Percentiles rank a stretch among this genome's conserved stretches.
These are phyloP conservation scores for Hartigia nigra DNA, from an alignment of 2,888 invertebrate species.

Conservation along the genomic window DNA sequence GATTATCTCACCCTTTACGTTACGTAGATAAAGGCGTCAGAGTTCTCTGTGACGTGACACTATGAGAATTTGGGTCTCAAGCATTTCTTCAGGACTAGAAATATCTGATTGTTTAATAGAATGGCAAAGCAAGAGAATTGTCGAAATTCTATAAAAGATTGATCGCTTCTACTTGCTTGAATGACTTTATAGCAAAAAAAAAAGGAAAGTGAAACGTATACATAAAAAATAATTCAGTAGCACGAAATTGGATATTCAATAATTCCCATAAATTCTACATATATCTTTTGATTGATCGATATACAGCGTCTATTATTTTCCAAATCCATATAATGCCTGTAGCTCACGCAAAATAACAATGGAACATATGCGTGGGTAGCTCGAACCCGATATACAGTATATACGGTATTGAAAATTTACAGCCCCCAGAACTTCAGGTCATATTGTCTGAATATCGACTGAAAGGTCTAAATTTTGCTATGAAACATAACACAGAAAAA, in stretches of 20 bases:
- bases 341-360: neutral
- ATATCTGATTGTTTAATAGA: neutral
- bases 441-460: too few relatives aligned
- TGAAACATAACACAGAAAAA: too few relatives aligned
- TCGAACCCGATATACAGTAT: neutral
- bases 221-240: neutral
- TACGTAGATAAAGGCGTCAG: neutral
- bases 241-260: neutral
- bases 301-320: neutral
- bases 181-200: neutral
- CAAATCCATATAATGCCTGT: neutral
- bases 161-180: too few relatives aligned
- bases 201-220: neutral
- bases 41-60: neutral
- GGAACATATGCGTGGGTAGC: neutral
- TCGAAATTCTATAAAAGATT: too few relatives aligned
- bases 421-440: neutral
- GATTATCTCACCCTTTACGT: neutral
- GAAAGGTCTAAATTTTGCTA: too few relatives aligned
- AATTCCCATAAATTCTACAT: neutral
- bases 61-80: neutral
- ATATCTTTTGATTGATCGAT: neutral
- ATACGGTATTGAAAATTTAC: neutral
- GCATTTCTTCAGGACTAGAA: neutral
- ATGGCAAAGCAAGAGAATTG: neutral